Base-by-base conservation (phyloP, 2,113 vertebrate genomes). In the Calyptomena viridis region DNA sequence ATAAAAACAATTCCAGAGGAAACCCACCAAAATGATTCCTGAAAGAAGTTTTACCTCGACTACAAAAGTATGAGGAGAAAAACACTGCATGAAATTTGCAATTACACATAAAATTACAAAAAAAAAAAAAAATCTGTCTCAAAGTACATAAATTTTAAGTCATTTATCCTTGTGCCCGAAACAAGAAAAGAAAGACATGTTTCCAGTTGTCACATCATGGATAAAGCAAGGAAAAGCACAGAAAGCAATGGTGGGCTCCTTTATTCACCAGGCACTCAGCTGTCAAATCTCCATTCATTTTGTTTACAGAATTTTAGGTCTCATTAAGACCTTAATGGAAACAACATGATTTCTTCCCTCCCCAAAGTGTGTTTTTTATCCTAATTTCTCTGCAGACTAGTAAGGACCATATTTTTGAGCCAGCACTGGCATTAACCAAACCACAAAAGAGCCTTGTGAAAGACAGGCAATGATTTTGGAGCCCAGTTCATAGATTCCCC, bases 291-390 rank as follows among this genome's bases (percentile, higher is more conserved):
- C 96, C 97, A 96, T 97, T 94, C 97, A 94, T 94, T 96, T 95
- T 96, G 93, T 96, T 97, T 97, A 97, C 97, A 96, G 97, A 97
- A 98, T 96, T 95, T 96, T 96, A 97, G 97, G 95, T 96, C 95
- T 98, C 98, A 98, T 97, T 97, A 98, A 96, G 97, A 98, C 97
- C 84, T 96, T 98, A 98, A 99, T 98, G 71, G 97, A 96, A 98
- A 98, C 98, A 99, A 98, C 94, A 98, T 98, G 98, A 92, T 89
- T 94, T 89, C 67, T 94, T 47, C 75, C 87, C 58, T 89, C 78
- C 87, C 74, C 95, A 96, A 96, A 95, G 96, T 56, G 87, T 95
- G 94, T 87, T 97, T 97, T 96, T 97, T 95, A 92, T 97, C 89
- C 84, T 72, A 56, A 95, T 97, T 95, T 95, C 94, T 97, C 95